These are phyloP conservation scores for Dissostichus mawsoni DNA, from an alignment of 2,113 vertebrate genomes.

Conservation along the genomic window DNA sequence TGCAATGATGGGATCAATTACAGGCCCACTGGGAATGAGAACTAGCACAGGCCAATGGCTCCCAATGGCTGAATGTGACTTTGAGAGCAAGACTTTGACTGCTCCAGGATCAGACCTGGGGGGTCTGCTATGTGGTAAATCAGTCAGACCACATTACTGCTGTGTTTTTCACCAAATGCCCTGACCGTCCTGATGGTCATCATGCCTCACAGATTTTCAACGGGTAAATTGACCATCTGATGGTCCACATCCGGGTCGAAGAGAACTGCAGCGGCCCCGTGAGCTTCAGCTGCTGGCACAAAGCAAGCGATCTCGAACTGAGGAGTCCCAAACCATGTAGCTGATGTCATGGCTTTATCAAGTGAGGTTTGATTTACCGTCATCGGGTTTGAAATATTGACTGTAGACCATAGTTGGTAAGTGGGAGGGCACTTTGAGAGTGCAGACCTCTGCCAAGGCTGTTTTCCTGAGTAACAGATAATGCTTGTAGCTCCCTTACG, in stretches of 20 bases:
- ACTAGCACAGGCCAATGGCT: constrained; percentile 66
- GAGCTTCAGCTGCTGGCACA: background rate
- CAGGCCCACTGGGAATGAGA: constrained; percentile 61
- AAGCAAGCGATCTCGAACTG: constrained; percentile 7
- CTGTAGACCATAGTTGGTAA: background rate
- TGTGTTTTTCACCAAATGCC: constrained; percentile 64
- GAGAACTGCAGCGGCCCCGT: constrained; percentile 16
- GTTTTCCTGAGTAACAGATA: too few relatives aligned
- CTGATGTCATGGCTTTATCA: constrained; percentile 1
- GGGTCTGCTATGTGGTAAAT: constrained; percentile 64
- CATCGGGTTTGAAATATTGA: too few relatives aligned
- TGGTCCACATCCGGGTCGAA: constrained; percentile 75
- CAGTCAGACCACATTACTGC: constrained; percentile 72
- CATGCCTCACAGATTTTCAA: constrained; percentile 72
- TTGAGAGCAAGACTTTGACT: constrained; percentile 73
- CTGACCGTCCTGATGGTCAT: constrained; percentile 47
- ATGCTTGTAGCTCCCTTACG: too few relatives aligned
- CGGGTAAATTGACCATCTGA: constrained; percentile 67
- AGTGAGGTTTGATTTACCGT: background rate
- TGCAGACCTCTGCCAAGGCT: too few relatives aligned
- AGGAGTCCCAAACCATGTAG: background rate
- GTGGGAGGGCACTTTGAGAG: too few relatives aligned
- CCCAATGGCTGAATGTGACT: constrained; percentile 70
- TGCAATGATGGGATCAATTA: constrained; percentile 79
- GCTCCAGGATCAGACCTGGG: constrained; percentile 59